phyloP scores from a whole-genome alignment of 2,797 vertebrate species.

The Lepidocolaptes lacrymiger region DNA sequence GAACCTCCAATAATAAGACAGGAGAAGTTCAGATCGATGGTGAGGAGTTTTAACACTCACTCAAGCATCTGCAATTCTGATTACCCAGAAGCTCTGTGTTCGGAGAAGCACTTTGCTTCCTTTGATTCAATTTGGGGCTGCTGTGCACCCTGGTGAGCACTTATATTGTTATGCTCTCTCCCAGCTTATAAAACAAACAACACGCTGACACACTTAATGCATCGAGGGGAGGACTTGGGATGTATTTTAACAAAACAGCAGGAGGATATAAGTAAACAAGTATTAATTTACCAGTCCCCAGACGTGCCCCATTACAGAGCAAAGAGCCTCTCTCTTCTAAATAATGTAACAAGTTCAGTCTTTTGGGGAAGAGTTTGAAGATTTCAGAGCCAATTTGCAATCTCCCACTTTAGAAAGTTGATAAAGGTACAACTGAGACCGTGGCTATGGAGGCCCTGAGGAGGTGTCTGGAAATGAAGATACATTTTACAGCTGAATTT shows the following conservation, averaged over 20 bases:
- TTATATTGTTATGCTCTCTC: constrained; percentile 52
- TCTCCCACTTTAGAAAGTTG: background rate
- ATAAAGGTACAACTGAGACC: background rate
- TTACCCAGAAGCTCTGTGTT: constrained; percentile 36
- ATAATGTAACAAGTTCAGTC: constrained; percentile 14
- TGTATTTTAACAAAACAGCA: constrained; percentile 51
- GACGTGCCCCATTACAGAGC: constrained; percentile 14
- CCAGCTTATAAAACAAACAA: constrained; percentile 53
- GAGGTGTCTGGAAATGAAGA: background rate
- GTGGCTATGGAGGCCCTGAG: background rate
- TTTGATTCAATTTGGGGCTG: constrained; percentile 60
- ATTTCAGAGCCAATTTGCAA: constrained; percentile 36
- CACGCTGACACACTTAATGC: constrained; percentile 59
- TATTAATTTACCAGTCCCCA: constrained; percentile 64
- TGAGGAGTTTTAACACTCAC: constrained; percentile 34
- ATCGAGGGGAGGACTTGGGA: constrained; percentile 45
- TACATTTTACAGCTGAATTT: background rate
- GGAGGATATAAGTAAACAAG: constrained; percentile 68
- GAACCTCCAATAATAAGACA: background rate
- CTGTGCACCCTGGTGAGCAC: constrained; percentile 35
- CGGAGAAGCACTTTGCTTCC: constrained; percentile 51
- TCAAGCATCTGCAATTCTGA: constrained; percentile 56
- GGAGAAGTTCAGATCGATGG: constrained; percentile 11
- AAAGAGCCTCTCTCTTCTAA: constrained; percentile 30
- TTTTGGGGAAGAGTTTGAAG: constrained; percentile 6